Evolutionary conservation across 2,888 invertebrate species (phyloP).

Genomic region (Xylota sylvarum): DNA sequence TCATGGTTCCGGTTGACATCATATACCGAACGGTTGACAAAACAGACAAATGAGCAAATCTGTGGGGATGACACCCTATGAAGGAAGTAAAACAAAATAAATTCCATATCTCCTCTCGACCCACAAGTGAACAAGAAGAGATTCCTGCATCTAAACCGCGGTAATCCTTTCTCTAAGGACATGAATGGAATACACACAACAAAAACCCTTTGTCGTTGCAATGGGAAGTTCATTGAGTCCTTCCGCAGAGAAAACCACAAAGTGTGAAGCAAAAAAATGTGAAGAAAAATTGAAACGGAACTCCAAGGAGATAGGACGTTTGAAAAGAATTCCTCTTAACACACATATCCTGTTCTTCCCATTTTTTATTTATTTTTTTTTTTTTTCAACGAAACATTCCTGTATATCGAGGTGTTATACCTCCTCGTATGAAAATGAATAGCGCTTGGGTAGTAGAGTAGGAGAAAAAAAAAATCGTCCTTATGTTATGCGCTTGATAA

Average conservation of each 20-base stretch:
- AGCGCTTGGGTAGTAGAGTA: not conserved
- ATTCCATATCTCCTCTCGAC: constrained; percentile 11
- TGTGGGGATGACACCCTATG: constrained; percentile 36
- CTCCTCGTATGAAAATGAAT: not conserved
- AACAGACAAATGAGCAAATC: constrained; percentile 69
- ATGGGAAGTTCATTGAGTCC: constrained; percentile 28
- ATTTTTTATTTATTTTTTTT: not conserved
- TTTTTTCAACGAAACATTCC: not conserved
- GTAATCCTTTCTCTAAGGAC: constrained; percentile 38
- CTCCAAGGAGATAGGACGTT: constrained; percentile 34
- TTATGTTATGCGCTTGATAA: constrained; percentile 12
- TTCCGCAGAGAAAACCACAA: not conserved
- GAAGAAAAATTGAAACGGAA: constrained; percentile 47
- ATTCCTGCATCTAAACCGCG: constrained; percentile 19
- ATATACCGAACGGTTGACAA: constrained; percentile 52
- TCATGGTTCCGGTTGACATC: constrained; percentile 55
- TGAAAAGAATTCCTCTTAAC: constrained; percentile 18
- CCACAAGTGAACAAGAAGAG: not conserved
- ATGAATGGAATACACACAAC: constrained; percentile 32
- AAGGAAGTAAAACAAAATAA: constrained; percentile 53
- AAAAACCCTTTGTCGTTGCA: constrained; percentile 7
- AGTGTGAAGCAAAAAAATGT: not conserved
- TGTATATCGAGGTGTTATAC: not conserved
- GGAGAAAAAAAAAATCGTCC: not conserved
- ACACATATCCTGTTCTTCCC: not conserved